Conservation (phyloP, 2,888 invertebrate genomes). For the Agrochola lychnidis region DNA sequence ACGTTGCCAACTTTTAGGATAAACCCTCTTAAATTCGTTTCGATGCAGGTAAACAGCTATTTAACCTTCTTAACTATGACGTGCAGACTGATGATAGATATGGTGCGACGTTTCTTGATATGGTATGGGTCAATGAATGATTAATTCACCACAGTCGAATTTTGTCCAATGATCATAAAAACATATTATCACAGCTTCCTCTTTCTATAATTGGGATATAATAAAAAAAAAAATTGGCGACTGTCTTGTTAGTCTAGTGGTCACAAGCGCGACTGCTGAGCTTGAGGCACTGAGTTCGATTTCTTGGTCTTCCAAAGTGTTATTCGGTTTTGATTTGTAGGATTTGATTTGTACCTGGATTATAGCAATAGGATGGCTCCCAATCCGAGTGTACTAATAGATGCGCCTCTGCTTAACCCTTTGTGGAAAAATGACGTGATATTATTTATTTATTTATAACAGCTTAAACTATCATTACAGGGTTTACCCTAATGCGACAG, state of each 20-base stretch:
- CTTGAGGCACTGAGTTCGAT: not conserved
- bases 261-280: not conserved
- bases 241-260: not conserved
- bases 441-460: no score
- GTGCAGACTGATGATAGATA: not conserved
- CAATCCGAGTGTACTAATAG: not conserved
- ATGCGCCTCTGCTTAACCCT: not conserved
- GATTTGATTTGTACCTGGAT: not conserved
- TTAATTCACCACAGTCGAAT: not conserved
- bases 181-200: not conserved
- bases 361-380: not conserved
- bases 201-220: not conserved
- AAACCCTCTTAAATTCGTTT: not conserved
- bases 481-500: no score
- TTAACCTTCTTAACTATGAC: not conserved
- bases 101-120: not conserved
- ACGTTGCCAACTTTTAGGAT: no score
- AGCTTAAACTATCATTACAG: no score
- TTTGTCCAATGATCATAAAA: not conserved
- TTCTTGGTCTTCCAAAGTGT: not conserved
- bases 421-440: no score
- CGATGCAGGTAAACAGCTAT: not conserved
- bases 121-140: slow-evolving; percentile 8
- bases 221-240: not conserved
- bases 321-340: not conserved